These are phyloP conservation scores for Drosophila kanapiae DNA, from an alignment of 1,140 invertebrate species.

Conservation along the genomic window DNA sequence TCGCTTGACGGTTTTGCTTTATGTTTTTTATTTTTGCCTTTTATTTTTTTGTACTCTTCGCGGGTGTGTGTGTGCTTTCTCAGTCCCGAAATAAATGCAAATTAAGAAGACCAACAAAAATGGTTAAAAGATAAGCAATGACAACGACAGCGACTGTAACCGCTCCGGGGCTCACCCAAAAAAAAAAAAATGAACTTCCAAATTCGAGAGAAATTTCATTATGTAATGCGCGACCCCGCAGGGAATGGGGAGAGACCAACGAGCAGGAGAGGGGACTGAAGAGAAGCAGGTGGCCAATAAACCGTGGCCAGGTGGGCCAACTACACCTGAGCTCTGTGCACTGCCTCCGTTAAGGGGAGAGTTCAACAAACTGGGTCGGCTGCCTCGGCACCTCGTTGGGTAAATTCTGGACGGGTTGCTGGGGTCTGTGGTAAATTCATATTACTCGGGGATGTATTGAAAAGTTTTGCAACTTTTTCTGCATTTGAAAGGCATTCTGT, in stretches of 20 bases:
- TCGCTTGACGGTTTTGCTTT: conserved; percentile 20
- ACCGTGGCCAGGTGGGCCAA: conserved; percentile 26
- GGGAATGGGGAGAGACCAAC: not conserved
- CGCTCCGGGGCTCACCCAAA: conserved; percentile 25
- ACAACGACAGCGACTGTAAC: conserved; percentile 41
- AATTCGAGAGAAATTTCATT: conserved; percentile 52
- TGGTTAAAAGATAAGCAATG: conserved; percentile 48
- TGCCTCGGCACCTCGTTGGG: not conserved
- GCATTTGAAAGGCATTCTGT: not conserved
- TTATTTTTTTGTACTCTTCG: not conserved
- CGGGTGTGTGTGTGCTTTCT: conserved; percentile 41
- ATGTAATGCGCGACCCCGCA: conserved; percentile 28
- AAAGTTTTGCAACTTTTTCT: not conserved
- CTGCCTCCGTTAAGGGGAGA: conserved; percentile 4
- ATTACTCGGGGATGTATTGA: not conserved
- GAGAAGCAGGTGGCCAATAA: conserved; percentile 18
- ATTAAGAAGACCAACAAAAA: conserved; percentile 42
- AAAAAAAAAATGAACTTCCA: conserved; percentile 39
- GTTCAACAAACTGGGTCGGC: conserved; percentile 41
- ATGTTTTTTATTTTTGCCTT: not conserved
- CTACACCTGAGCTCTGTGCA: conserved; percentile 15
- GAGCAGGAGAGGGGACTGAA: not conserved
- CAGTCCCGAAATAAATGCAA: conserved; percentile 67
- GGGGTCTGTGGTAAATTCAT: not conserved
- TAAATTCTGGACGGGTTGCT: not conserved